phyloP scores from a whole-genome alignment of 2,797 vertebrate genomes.

The Sebastes vulpes region DNA sequence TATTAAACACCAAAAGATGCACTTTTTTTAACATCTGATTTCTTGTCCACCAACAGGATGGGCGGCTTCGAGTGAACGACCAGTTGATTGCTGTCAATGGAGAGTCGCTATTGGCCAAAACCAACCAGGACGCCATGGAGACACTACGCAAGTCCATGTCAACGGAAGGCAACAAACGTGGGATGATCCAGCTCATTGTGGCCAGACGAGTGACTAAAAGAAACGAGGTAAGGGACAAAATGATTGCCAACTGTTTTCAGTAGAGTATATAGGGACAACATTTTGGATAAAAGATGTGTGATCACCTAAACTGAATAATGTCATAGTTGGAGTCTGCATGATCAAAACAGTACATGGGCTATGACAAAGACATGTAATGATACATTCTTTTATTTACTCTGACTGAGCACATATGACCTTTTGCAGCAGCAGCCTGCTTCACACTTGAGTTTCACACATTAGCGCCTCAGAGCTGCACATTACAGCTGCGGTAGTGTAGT shows the following conservation, averaged over 20 bases:
- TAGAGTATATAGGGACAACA: too few relatives aligned
- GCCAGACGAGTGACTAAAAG: constrained; percentile 90
- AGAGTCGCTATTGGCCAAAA: constrained; percentile 95
- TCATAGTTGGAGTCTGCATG: neutral
- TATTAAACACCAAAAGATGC: neutral
- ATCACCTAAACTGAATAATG: neutral
- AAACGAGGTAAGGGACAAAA: constrained; percentile 85
- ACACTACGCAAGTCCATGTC: constrained; percentile 96
- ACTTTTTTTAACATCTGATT: neutral
- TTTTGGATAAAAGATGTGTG: neutral
- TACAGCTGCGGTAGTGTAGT: neutral
- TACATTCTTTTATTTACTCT: neutral
- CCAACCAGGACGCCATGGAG: constrained; percentile 99
- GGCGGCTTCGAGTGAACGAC: constrained; percentile 95
- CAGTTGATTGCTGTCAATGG: constrained; percentile 96
- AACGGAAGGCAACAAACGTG: constrained; percentile 94
- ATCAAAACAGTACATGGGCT: neutral
- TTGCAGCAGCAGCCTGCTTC: neutral
- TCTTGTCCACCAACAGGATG: constrained; percentile 85
- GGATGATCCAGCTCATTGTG: constrained; percentile 97
- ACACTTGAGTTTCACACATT: constrained; percentile 15
- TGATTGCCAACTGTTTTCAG: too few relatives aligned
- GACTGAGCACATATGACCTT: neutral
- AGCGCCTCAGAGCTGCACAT: constrained; percentile 25
- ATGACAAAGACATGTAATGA: neutral